A percentile compares a stretch with the other conserved stretches of the same genome.
Evolutionary conservation across 1,140 invertebrate genomes (phyloP).

Genomic region (Episyrphus balteatus): DNA sequence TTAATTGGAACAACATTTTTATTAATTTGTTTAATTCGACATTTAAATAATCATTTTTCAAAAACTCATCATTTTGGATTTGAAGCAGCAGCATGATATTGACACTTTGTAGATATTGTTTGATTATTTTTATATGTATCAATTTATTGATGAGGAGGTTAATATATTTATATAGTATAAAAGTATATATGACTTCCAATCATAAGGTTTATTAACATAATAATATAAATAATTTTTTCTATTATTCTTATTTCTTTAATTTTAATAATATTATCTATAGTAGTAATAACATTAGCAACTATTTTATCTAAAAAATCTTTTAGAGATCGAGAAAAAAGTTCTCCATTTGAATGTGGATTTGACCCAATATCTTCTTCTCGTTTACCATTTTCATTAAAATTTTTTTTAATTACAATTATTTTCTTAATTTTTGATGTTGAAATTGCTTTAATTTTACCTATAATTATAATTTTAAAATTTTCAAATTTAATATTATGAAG

Average conservation of each 20-base stretch:
- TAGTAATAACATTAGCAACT: constrained; percentile 40
- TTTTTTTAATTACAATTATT: constrained; percentile 50
- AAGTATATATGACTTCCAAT: constrained; percentile 59
- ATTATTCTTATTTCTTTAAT: constrained; percentile 33
- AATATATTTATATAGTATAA: constrained; percentile 52
- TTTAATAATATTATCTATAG: constrained; percentile 33
- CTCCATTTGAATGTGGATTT: constrained; percentile 53
- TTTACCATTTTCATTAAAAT: constrained; percentile 47
- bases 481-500: constrained; percentile 35
- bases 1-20: constrained; percentile 56
- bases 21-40: constrained; percentile 42
- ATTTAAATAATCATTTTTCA: constrained; percentile 44
- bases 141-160: constrained; percentile 53
- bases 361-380: constrained; percentile 42
- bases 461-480: too few relatives aligned
- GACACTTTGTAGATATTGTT: constrained; percentile 63
- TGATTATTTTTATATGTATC: constrained; percentile 58
- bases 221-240: constrained; percentile 41
- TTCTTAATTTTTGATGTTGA: constrained; percentile 57
- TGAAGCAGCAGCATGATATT: constrained; percentile 59
- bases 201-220: constrained; percentile 48
- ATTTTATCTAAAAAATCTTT: constrained; percentile 43
- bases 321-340: constrained; percentile 45
- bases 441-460: too few relatives aligned
- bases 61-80: constrained; percentile 53